phyloP scores from a whole-genome alignment of 1,140 invertebrate genomes.

The Diachasma alloeum region DNA sequence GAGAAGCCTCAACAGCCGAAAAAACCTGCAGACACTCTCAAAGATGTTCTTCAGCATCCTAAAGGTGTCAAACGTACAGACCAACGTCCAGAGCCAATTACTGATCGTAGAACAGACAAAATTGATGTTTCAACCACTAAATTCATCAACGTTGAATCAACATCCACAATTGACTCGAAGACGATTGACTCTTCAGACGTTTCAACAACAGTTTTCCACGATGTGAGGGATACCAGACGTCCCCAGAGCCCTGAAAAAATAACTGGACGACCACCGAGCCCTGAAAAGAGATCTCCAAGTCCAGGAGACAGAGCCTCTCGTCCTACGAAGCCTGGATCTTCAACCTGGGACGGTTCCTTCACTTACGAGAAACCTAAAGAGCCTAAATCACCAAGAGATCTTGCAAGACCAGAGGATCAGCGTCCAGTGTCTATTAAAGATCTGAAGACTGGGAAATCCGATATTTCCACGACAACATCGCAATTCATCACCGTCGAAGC shows the following conservation, averaged over 20 bases:
- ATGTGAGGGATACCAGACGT: background rate
- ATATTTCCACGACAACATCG: conserved; percentile 8
- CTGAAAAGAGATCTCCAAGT: conserved; percentile 24
- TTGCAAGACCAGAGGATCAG: background rate
- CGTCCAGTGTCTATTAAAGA: background rate
- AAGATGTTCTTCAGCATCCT: background rate
- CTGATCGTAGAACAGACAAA: background rate
- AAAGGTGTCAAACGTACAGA: background rate
- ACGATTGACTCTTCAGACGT: conserved; percentile 14
- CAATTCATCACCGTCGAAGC: conserved; percentile 23
- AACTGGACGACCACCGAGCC: conserved; percentile 17
- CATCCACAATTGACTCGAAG: conserved; percentile 2
- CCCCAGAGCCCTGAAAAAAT: background rate
- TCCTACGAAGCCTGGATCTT: conserved; percentile 27
- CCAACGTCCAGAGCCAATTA: background rate
- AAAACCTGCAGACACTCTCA: background rate
- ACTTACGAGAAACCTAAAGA: conserved; percentile 14
- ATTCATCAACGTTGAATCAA: conserved; percentile 15
- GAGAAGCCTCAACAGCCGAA: conserved; percentile 26
- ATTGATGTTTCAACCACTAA: conserved; percentile 17
- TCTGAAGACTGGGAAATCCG: conserved; percentile 5
- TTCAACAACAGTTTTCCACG: conserved; percentile 3
- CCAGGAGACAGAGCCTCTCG: conserved; percentile 20
- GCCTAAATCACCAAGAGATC: background rate
- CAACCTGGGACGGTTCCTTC: conserved; percentile 37